A percentile compares a stretch with the other conserved stretches of the same genome.
These are phyloP conservation scores for Pyrrhura leucotis DNA, from an alignment of 2,797 vertebrate species.

Conservation along the genomic window DNA sequence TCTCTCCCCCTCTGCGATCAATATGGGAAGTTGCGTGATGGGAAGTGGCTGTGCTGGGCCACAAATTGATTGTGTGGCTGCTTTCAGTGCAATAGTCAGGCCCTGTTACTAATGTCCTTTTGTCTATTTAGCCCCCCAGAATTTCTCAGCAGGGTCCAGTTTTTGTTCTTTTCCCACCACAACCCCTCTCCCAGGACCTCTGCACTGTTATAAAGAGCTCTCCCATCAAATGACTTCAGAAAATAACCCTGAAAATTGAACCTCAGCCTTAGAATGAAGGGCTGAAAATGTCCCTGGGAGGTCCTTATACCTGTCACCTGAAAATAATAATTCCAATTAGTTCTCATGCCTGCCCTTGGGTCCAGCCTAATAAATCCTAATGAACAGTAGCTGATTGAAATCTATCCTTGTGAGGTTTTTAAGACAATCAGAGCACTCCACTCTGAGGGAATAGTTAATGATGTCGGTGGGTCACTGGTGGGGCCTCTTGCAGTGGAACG, in stretches of 20 bases:
- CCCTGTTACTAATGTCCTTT: neutral
- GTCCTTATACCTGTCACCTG: neutral
- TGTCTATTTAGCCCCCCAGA: neutral
- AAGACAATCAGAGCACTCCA: neutral
- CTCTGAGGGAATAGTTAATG: neutral
- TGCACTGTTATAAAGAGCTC: neutral
- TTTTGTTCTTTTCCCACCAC: neutral
- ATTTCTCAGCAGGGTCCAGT: neutral
- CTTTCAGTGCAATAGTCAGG: neutral
- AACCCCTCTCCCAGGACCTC: neutral
- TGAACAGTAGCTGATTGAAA: neutral
- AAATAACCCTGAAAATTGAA: neutral
- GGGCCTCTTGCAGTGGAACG: neutral
- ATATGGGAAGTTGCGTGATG: rapidly evolving
- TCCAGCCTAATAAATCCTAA: neutral
- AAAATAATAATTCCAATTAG: constrained; percentile 16
- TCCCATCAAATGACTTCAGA: neutral
- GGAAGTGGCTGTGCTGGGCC: neutral
- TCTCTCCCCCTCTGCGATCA: rapidly evolving
- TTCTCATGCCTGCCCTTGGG: neutral
- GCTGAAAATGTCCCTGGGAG: neutral
- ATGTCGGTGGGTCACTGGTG: neutral
- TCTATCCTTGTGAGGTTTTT: neutral
- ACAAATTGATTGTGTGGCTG: neutral
- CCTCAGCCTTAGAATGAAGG: neutral